Evolutionary conservation across 2,888 invertebrate genomes (phyloP).

Genomic region (Sepioteuthis lessoniana): DNA sequence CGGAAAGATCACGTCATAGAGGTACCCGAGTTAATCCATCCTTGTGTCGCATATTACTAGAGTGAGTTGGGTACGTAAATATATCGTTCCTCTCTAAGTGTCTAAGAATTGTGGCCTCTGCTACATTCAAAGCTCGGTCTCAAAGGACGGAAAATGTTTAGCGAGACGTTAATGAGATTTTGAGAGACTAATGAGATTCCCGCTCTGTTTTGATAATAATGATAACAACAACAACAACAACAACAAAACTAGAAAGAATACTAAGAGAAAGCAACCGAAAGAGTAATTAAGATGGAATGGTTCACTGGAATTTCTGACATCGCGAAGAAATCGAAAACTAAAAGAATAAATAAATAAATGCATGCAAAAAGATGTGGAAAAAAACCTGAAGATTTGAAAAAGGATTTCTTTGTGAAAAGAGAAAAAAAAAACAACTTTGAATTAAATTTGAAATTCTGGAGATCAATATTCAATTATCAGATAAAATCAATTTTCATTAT

Average conservation of each 20-base stretch:
- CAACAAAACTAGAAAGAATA: not conserved
- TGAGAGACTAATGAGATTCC: not conserved
- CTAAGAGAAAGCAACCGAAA: not conserved
- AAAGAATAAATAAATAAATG: not conserved
- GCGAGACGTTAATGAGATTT: not conserved
- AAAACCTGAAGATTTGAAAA: not conserved
- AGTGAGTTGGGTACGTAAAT: no score
- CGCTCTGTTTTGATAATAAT: not conserved
- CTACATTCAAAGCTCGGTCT: no score
- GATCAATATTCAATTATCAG: conserved; percentile 10
- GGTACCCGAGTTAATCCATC: no score
- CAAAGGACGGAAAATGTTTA: not conserved
- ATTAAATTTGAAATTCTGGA: not conserved
- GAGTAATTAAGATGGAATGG: not conserved
- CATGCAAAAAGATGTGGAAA: not conserved
- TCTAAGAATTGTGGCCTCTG: no score
- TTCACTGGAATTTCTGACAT: not conserved
- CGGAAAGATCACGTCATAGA: no score
- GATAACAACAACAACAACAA: not conserved
- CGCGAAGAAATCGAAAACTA: not conserved
- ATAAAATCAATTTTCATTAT: not conserved
- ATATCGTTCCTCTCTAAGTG: no score
- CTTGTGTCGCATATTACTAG: no score
- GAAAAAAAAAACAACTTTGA: not conserved
- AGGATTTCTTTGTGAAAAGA: not conserved